These are phyloP conservation scores for Syngnathoides biaculeatus DNA, from an alignment of 2,113 vertebrate genomes.

Conservation along the genomic window DNA sequence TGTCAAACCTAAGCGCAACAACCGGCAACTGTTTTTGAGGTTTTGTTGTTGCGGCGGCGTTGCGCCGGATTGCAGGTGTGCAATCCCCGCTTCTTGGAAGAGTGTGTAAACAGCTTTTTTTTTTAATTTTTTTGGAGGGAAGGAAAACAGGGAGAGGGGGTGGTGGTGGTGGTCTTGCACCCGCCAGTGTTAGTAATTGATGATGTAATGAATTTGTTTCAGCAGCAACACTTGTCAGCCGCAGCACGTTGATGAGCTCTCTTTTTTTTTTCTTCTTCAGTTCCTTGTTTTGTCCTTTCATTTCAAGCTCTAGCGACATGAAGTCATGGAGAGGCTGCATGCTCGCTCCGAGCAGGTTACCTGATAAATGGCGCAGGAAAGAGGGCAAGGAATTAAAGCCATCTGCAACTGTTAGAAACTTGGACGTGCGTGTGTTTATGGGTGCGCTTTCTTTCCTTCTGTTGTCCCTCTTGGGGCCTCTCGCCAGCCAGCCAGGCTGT, in stretches of 20 bases:
- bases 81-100: constrained; percentile 31
- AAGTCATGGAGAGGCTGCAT: constrained; percentile 46
- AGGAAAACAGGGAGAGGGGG: neutral
- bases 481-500: constrained; percentile 50
- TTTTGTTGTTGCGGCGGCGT: constrained; percentile 40
- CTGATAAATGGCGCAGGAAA: constrained; percentile 64
- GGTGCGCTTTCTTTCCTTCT: constrained; percentile 62
- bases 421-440: constrained; percentile 36
- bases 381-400: constrained; percentile 58
- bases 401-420: constrained; percentile 67
- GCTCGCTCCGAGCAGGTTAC: constrained; percentile 45
- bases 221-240: constrained; percentile 62
- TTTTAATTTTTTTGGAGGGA: constrained; percentile 8
- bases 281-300: neutral
- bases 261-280: constrained; percentile 14
- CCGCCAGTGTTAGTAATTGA: constrained; percentile 56
- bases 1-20: constrained; percentile 11
- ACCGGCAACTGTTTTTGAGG: constrained; percentile 1
- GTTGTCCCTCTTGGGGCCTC: constrained; percentile 68
- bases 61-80: constrained; percentile 60
- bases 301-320: constrained; percentile 34
- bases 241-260: constrained; percentile 56
- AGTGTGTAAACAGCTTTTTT: constrained; percentile 45
- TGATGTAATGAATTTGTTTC: constrained; percentile 71
- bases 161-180: constrained; percentile 23